Base-by-base conservation (phyloP, 2,113 vertebrate species). In the Prunella himalayana region DNA sequence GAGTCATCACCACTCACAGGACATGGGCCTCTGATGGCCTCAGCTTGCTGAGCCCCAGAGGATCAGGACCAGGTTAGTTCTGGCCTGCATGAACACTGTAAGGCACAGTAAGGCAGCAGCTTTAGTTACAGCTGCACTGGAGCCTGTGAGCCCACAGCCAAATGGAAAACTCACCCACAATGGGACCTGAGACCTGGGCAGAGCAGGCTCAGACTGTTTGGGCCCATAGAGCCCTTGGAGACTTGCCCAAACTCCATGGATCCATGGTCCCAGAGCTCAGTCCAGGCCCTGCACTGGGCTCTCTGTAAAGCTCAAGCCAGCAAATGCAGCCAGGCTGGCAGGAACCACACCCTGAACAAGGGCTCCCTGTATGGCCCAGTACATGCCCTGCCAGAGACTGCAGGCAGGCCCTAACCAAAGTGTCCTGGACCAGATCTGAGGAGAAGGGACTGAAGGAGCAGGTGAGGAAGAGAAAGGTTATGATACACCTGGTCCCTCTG, bases 131-230 rank as follows among this genome's bases (percentile, higher is more conserved):
- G 18, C 63, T 71, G n/a, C 47, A 10, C 24, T 49, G 68, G 49
- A n/a, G 63, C n/a, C 33, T 22, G 49, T 2, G 39, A 68, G 39
- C 17, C 2, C 4, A 42, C 10, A 3, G 61, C 41, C 37, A 56
- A 64, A 59, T 4, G 14, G 11, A 33, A 15, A 69, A 39, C 22
- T 59, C 49, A 42, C 9, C 28, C 10, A 30, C 35, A 64, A 11
- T 0, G 2, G 54, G 16, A 19, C 17, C 15, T 1, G 2, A 53
- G 37, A 63, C 15, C 10, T 41, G 30, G 13, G 50, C 66, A 65
- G 10, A 10, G 16, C n/a, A 42, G 11, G 51, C 47, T 6, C 64
- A 66, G 47, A 56, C 9, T 45, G n/a, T 33, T 41, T 27, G 47
- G 7, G 47, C 10, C 14, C 2, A 1, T 1, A 35, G 49, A 53